phyloP scores from a whole-genome alignment of 1,140 invertebrate genomes.

The Pogonomyrmex californicus region DNA sequence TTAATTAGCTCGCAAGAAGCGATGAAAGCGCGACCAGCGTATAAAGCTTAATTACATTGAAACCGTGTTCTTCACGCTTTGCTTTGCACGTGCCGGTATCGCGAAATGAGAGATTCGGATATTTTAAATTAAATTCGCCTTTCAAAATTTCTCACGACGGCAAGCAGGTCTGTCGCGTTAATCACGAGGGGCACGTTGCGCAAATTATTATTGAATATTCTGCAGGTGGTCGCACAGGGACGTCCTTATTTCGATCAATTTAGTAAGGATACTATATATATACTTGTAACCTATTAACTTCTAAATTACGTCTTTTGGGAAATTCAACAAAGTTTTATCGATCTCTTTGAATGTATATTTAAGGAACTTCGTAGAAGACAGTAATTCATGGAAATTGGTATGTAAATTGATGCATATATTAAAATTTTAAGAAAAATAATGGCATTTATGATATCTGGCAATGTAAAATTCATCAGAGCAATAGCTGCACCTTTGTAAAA shows the following conservation, averaged over 20 bases:
- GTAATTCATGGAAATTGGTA: slow-evolving; percentile 2
- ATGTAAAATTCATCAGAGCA: background rate
- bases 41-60: slow-evolving; percentile 48
- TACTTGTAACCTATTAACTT: slow-evolving; percentile 13
- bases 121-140: slow-evolving; percentile 37
- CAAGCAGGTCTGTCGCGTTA: background rate
- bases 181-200: background rate
- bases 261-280: background rate
- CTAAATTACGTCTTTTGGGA: slow-evolving; percentile 40
- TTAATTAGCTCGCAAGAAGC: slow-evolving; percentile 58
- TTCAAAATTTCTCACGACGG: slow-evolving; percentile 5
- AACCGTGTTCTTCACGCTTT: slow-evolving; percentile 25
- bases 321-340: slow-evolving; percentile 23
- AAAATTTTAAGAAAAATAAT: background rate
- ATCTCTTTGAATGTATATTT: background rate
- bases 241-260: slow-evolving; percentile 30
- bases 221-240: background rate
- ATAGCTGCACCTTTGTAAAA: background rate
- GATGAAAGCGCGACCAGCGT: slow-evolving; percentile 25
- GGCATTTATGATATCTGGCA: background rate
- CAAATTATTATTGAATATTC: slow-evolving; percentile 32
- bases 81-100: background rate
- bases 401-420: background rate
- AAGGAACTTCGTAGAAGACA: background rate
- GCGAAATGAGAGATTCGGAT: slow-evolving; percentile 16